Evolutionary conservation across 1,140 invertebrate species (phyloP).

Genomic region (Centruroides vittatus): DNA sequence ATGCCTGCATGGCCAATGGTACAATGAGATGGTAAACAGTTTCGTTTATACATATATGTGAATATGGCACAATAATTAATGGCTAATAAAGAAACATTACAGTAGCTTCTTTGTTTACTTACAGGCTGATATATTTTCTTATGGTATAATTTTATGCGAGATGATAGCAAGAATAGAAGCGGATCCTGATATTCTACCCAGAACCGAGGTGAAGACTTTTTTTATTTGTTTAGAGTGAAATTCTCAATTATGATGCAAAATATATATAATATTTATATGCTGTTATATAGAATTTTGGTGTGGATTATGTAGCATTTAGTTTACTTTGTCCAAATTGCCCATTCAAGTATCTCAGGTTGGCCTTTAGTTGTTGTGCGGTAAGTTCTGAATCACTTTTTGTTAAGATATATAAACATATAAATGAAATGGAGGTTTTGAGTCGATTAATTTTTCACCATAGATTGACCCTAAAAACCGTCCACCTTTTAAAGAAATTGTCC

Average conservation of each 20-base stretch:
- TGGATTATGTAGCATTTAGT: slow-evolving; percentile 83
- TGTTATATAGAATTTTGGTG: slow-evolving; percentile 61
- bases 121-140: slow-evolving; percentile 83
- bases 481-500: slow-evolving; percentile 59
- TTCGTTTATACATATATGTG: too few relatives aligned
- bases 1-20: slow-evolving; percentile 79
- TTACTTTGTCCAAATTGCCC: slow-evolving; percentile 74
- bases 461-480: slow-evolving; percentile 72
- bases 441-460: slow-evolving; percentile 33
- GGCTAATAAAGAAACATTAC: too few relatives aligned
- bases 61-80: too few relatives aligned
- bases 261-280: too few relatives aligned
- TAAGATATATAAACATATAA: too few relatives aligned
- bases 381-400: slow-evolving; percentile 24
- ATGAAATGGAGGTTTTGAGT: too few relatives aligned
- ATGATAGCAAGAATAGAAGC: slow-evolving; percentile 86
- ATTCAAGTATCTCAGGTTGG: slow-evolving; percentile 70
- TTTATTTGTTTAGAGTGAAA: not conserved
- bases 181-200: slow-evolving; percentile 83
- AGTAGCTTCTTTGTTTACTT: slow-evolving; percentile 25
- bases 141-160: slow-evolving; percentile 89
- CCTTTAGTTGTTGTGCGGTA: slow-evolving; percentile 86
- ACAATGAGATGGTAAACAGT: slow-evolving; percentile 36
- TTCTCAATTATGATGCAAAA: not conserved
- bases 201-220: slow-evolving; percentile 44